Evolutionary conservation across 92 coral and sea anemone genomes (phyloP).

Genomic region (Nematostella vectensis): DNA sequence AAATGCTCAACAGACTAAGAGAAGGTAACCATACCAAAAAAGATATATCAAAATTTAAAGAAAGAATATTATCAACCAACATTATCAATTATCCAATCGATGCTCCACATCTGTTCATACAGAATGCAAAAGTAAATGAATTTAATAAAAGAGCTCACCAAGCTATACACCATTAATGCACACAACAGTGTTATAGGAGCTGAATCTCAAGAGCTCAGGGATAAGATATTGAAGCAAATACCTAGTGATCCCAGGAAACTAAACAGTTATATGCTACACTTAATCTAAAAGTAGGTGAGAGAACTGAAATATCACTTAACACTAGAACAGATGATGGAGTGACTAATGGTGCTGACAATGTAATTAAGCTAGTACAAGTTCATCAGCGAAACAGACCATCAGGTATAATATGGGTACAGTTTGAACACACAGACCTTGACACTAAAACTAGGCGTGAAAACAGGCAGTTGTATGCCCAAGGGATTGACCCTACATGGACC

Average conservation of each 20-base stretch:
- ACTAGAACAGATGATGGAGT: constrained; percentile 44
- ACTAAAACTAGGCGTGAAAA: constrained; percentile 47
- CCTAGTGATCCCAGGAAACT: constrained; percentile 46
- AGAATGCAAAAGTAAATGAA: constrained; percentile 30
- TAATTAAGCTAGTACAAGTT: constrained; percentile 33
- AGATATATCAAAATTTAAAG: constrained; percentile 31
- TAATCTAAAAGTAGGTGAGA: constrained; percentile 35
- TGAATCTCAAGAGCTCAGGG: constrained; percentile 33
- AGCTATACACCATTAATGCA: constrained; percentile 27
- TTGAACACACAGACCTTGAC: constrained; percentile 54
- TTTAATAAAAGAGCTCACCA: constrained; percentile 36
- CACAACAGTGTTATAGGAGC: constrained; percentile 47
- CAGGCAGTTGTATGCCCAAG: constrained; percentile 34
- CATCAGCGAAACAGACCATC: constrained; percentile 43
- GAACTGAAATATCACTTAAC: no score
- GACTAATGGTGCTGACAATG: constrained; percentile 50
- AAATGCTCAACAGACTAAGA: constrained; percentile 36
- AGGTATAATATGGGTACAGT: constrained; percentile 60
- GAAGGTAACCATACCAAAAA: constrained; percentile 36
- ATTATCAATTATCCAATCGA: constrained; percentile 17
- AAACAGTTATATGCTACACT: constrained; percentile 37
- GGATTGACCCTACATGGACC: constrained; percentile 60
- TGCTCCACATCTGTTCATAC: constrained; percentile 36
- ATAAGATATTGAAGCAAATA: no score
- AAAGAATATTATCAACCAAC: constrained; percentile 16